A percentile compares a stretch with the other conserved stretches of the same genome.
These are phyloP conservation scores for Meleagris gallopavo DNA, from an alignment of 2,113 vertebrate species.

Conservation along the genomic window DNA sequence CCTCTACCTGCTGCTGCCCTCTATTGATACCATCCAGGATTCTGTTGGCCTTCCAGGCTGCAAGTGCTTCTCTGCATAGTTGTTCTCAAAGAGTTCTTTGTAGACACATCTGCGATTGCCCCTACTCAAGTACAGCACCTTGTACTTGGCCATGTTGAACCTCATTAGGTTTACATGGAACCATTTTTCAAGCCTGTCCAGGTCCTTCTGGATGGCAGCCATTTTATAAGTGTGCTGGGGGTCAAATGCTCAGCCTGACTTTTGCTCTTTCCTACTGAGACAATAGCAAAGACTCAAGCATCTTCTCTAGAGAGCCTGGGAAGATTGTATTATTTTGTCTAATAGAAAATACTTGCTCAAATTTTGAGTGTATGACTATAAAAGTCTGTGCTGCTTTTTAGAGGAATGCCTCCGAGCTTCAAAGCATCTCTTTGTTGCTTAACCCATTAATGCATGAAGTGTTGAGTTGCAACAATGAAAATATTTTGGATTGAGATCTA, in stretches of 20 bases:
- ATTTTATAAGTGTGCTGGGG: not conserved
- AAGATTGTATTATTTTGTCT: not conserved
- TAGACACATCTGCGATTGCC: too few species aligned
- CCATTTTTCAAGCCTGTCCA: too few species aligned
- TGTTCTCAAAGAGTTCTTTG: too few species aligned
- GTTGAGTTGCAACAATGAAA: not conserved
- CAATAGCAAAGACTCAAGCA: fast-evolving
- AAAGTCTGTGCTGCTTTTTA: not conserved
- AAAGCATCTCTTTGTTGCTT: not conserved
- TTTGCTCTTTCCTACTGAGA: fast-evolving
- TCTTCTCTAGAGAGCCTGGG: not conserved
- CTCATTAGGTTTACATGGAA: too few species aligned
- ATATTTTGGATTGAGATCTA: not conserved
- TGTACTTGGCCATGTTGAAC: too few species aligned
- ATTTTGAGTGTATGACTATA: not conserved
- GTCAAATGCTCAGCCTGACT: fast-evolving
- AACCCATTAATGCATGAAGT: too few species aligned
- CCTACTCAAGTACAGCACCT: too few species aligned
- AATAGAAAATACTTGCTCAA: not conserved
- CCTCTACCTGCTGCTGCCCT: too few species aligned
- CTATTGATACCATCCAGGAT: too few species aligned
- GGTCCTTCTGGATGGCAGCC: too few species aligned
- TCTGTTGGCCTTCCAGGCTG: too few species aligned
- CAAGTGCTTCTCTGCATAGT: too few species aligned
- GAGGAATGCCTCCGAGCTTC: fast-evolving